Conservation (phyloP, 2,113 vertebrate genomes). For the Cochlearius cochlearius region DNA sequence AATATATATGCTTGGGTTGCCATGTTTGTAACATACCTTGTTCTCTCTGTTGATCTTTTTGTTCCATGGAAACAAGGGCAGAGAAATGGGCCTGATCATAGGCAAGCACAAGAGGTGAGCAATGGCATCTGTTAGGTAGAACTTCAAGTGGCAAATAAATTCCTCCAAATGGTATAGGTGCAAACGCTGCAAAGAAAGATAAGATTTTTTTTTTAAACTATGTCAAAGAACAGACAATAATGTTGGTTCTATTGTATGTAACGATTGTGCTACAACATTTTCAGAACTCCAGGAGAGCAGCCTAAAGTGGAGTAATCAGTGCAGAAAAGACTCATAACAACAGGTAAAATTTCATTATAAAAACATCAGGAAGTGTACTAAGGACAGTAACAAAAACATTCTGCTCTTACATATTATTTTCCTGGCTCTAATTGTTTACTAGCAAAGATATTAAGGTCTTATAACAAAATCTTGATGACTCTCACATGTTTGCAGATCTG, state of each 20-base stretch:
- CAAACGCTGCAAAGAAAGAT: constrained; percentile 82
- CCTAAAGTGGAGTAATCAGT: not conserved
- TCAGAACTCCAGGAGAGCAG: not conserved
- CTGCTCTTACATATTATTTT: not conserved
- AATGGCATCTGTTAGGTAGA: constrained; percentile 95
- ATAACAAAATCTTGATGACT: not conserved
- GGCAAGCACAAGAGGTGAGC: constrained; percentile 95
- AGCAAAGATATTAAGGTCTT: not conserved
- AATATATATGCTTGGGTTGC: not conserved
- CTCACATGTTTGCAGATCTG: not conserved
- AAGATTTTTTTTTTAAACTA: not conserved
- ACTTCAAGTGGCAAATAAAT: constrained; percentile 97
- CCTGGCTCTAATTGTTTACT: not conserved
- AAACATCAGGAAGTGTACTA: not conserved
- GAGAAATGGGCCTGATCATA: constrained; percentile 99
- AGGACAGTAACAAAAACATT: not conserved
- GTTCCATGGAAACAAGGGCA: constrained; percentile 98
- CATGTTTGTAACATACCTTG: constrained; percentile 80
- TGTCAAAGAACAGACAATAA: not conserved
- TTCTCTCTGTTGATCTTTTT: constrained; percentile 95
- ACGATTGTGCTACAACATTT: not conserved
- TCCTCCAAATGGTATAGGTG: constrained; percentile 95
- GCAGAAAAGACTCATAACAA: not conserved
- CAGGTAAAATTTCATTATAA: not conserved
- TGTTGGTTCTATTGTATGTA: not conserved